Base-by-base conservation (phyloP, 2,888 invertebrate genomes). In the Nectonema munidae region DNA sequence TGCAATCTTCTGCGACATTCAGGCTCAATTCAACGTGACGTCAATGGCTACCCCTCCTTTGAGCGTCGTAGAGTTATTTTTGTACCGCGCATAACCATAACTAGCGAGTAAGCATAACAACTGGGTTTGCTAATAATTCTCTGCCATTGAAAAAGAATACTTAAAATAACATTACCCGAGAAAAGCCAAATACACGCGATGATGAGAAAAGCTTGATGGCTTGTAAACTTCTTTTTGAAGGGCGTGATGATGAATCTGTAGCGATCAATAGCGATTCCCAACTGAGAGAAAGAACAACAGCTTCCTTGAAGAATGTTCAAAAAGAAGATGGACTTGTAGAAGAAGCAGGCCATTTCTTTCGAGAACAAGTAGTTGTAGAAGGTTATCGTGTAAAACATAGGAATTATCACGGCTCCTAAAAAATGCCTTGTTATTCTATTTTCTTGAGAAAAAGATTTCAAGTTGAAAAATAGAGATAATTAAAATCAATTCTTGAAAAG, bases 361-460 rank as follows among this genome's bases (percentile, higher is more conserved):
- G 9, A 4, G 14, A 34, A 34, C 9, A 19, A 19, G 17, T 16
- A 11, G 4, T 20, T 20, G 14, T 19, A 34, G 20, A 34, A 34
- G 6, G 35, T 34, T 18, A 34, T 14, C 4, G 20, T 34, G 5
- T 19, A 11, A 34, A 34, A 34, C 6, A 34, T 11, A 5, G 35
- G 35, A 11, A 34, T 14, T 20, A 34, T 34, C 5, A 11, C 35
- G 35, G 35, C 35, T 6, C 35, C 35, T 34, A n/a, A n/a, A n/a
- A n/a, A n/a, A n/a, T n/a, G n/a, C n/a, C n/a, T n/a, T n/a, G n/a
- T n/a, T n/a, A n/a, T n/a, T n/a, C n/a, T n/a, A n/a, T n/a, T n/a
- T n/a, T n/a, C n/a, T n/a, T n/a, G n/a, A n/a, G n/a, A n/a, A n/a
- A n/a, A n/a, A n/a, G n/a, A n/a, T n/a, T n/a, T n/a, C n/a, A n/a